Base-by-base conservation (phyloP, 2,888 invertebrate genomes). In the Mylabris sibirica region DNA sequence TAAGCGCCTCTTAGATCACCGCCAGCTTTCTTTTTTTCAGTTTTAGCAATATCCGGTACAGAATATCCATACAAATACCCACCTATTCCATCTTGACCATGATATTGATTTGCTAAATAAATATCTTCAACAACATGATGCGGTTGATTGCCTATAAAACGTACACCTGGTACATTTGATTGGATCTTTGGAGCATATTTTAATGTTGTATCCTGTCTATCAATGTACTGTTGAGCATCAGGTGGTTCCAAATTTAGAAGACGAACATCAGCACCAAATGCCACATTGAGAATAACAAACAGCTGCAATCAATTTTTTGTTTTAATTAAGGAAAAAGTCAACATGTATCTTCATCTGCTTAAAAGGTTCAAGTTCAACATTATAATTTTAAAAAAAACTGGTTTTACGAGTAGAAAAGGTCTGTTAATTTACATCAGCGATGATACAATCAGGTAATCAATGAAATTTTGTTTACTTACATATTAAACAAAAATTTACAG, bases 41-140 rank as follows among this genome's bases (percentile, higher is more conserved):
- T 89, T 81, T 93, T 91, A 3, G 92, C 88, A 65, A 93, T 93
- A 79, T 93, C 90, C 60, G 92, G 92, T 3, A 91, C 90, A 68
- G 89, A 87, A 81, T 93, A 93, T 0, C 93, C 93, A 76, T 92
- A 93, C 0, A 89, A 87, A 78, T 91, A 92, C 17, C 90, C 90
- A 1, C 93, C 93, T 60, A 84, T 66, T 26, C 85, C 85, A 74
- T 86, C 86, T 80, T 92, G 92, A 0, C 92, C 92, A 78, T 92
- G 92, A 82, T 88, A 92, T 77, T 92, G 92, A 68, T 89, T 87
- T 0, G 92, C 91, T 71, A 90, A 86, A 81, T 91, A 92, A 9
- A 91, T 90, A 83, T 92, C 91, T 82, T 92, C 92, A 49, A 90
- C 85, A 71, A 90, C 91, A 53, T 91, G 89, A 6, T 90, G 88